Base-by-base conservation (phyloP, 2,888 invertebrate genomes). In the Drosophila gaucha region DNA sequence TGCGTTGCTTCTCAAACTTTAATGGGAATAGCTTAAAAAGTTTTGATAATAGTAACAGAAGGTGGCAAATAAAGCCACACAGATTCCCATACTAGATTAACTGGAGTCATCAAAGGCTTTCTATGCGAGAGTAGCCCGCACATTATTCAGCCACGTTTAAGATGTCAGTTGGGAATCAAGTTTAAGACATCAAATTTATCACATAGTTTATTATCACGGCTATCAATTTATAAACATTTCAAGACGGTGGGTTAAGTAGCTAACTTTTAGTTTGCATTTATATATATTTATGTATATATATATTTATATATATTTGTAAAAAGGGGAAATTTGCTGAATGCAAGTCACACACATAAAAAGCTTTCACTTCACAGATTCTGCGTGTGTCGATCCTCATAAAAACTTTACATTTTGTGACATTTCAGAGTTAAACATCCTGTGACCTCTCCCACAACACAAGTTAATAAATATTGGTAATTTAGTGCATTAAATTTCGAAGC, bases 21-120 rank as follows among this genome's bases (percentile, higher is more conserved):
- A 78, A 80, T 80, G 76, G 64, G 64, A 62, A 70, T 57, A 66
- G 59, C 67, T 80, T 76, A 65, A 77, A 77, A 84, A 78, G 51
- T 80, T 80, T 60, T 46, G 38, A 66, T 67, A 59, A 59, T n/a
- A 51, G 46, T 28, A 28, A 10, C 18, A 31, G 43, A 14, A 35
- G 55, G 31, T 36, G 50, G 52, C 24, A 38, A 60, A 51, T 56
- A 54, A 43, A 56, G 26, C 60, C 59, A 46, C 59, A 49, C 43
- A 49, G 67, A 47, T 38, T 36, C 49, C 36, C 22, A 16, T 16
- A 39, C 62, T 58, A 44, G 50, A 67, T 44, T 28, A 57, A 67
- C 41, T 63, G 46, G 12, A 31, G 65, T 57, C 57, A 43, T 3
- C 18, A 20, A n/a, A 30, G 18, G 18, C 18, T 56, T 57, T 63